Conservation (phyloP, 2,113 vertebrate genomes). For the Bubo scandiacus region DNA sequence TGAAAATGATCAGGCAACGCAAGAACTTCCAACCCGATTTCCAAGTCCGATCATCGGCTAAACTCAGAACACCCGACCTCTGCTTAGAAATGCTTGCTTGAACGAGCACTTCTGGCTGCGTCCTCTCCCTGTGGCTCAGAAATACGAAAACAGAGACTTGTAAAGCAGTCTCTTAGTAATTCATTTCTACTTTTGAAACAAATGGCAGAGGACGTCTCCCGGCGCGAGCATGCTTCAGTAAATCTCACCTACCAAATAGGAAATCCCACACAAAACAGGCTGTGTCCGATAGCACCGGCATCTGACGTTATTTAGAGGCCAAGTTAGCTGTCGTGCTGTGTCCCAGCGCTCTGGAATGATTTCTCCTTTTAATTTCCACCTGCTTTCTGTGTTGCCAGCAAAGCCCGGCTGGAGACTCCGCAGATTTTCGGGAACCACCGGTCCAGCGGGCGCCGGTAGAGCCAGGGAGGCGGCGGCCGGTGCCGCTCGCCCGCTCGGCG, state of each 20-base stretch:
- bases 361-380: background rate
- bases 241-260: background rate
- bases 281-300: background rate
- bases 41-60: background rate
- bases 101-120: background rate
- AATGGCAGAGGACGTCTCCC: background rate
- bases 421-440: background rate
- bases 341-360: background rate
- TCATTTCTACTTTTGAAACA: background rate
- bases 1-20: rapidly evolving
- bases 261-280: background rate
- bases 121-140: background rate
- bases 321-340: rapidly evolving
- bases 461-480: background rate
- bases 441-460: background rate
- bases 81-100: too few relatives aligned
- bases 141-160: rapidly evolving
- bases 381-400: background rate
- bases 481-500: background rate
- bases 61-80: background rate
- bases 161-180: background rate
- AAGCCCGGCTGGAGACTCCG: background rate
- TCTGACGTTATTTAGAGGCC: rapidly evolving
- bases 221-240: rapidly evolving
- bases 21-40: background rate